A percentile compares a stretch with the other conserved stretches of the same genome.
phyloP scores from a whole-genome alignment of 2,797 vertebrate species.

The Spinus olivaceus region DNA sequence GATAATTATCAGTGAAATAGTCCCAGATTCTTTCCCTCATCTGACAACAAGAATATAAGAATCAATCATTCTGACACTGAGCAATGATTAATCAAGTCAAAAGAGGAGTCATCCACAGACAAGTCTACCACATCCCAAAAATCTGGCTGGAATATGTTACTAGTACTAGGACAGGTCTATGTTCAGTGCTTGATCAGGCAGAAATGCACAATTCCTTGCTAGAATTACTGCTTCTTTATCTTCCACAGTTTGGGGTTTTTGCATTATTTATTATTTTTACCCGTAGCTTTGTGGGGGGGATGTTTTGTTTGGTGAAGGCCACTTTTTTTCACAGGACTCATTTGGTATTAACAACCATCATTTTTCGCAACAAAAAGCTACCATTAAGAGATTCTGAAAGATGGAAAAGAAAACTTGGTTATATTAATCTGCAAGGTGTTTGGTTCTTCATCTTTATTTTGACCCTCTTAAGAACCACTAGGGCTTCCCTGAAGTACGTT shows the following conservation, averaged over 20 bases:
- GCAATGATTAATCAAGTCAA: background rate
- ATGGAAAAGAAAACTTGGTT: background rate
- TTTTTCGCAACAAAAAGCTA: background rate
- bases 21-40: background rate
- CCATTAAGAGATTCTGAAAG: background rate
- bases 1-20: background rate
- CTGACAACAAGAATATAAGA: background rate
- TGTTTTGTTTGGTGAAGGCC: background rate
- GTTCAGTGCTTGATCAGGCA: background rate
- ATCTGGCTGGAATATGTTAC: background rate
- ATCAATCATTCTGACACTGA: background rate
- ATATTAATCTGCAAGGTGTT: background rate
- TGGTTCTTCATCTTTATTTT: background rate
- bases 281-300: background rate
- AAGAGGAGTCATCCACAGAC: background rate
- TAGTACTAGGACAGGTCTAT: background rate
- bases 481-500: background rate
- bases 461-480: background rate
- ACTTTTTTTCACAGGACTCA: rapidly evolving
- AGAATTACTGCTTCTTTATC: background rate
- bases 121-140: background rate
- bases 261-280: background rate
- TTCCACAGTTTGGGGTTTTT: rapidly evolving
- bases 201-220: background rate
- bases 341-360: background rate